Evolutionary conservation across 2,113 vertebrate genomes (phyloP), one percentile per base, ranked within the genome.

Genomic region (Pelvicachromis taeniatus): DNA sequence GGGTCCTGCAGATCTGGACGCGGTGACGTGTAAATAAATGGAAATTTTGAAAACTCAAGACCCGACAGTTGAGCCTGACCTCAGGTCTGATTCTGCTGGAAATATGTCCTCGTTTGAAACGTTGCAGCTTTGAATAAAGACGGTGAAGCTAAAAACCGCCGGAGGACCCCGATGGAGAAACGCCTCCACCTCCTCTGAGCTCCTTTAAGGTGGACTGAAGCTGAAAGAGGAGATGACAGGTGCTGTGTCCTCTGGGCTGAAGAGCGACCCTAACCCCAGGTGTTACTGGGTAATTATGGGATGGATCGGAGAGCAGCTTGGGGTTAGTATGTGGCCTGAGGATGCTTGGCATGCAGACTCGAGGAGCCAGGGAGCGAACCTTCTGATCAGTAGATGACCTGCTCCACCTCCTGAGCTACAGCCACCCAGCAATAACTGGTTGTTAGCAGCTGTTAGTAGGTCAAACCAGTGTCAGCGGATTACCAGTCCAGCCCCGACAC

Each of bases 91-190:
- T 8, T 52, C 19, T 55, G 53, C 10, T 23, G 23, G 9, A 58
- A 2, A 31, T 4, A 55, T 7, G 0, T 58, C 14, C 55, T 58
- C 14, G 5, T 58, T 9, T 52, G 17, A 29, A 58, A 31, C 8
- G 2, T 4, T 58, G 13, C 55, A 17, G 0, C 23, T 31, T 29
- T 9, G 56, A 31, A 17, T 31, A 2, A 31, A 45, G 12, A 45
- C 13, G 14, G 12, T 6, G 14, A 45, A 45, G 12, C 12, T 45
- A 45, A 14, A 42, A 48, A 48, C 13, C 19, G 50, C 26, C 16
- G 55, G 7, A 29, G 23, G 0, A 56, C n/a, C 53, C 12, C 6
- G 10, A 0, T 23, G n/a, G 12, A 54, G n/a, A 54, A 54, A 4
- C n/a, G 4, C 21, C 54, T 10, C 3, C 9, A 38, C 35, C 35